Conservation (phyloP, 2,888 invertebrate species). For the Coleophora deauratella region DNA sequence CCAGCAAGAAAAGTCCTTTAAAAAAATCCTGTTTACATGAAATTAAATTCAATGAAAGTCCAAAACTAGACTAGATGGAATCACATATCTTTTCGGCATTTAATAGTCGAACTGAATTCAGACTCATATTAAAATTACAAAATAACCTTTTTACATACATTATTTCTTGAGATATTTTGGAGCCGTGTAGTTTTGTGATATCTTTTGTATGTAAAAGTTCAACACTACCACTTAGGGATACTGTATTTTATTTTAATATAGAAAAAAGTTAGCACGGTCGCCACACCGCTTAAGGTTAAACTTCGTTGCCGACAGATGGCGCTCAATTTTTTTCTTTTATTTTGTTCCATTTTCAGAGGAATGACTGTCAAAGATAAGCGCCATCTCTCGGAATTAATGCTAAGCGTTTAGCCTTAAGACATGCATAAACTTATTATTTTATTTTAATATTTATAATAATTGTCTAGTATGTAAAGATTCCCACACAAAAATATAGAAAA, state of each 20-base stretch:
- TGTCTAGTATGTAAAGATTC: conserved; percentile 33
- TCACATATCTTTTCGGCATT: too few relatives aligned
- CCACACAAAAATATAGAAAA: conserved; percentile 27
- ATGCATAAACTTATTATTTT: conserved; percentile 29
- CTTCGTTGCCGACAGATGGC: too few relatives aligned
- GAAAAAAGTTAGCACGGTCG: conserved; percentile 52
- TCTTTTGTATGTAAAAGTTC: conserved; percentile 54
- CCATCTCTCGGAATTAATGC: too few relatives aligned
- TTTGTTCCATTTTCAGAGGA: too few relatives aligned
- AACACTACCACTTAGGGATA: conserved; percentile 60
- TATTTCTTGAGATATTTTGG: conserved; percentile 15
- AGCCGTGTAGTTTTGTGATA: conserved; percentile 42
- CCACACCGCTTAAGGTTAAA: conserved; percentile 32
- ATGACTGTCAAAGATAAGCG: too few relatives aligned
- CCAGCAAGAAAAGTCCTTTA: too few relatives aligned
- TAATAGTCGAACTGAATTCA: too few relatives aligned
- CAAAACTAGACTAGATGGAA: too few relatives aligned
- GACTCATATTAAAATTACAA: too few relatives aligned
- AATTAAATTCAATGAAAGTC: too few relatives aligned
- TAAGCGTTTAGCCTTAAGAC: conserved; percentile 15
- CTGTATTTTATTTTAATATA: conserved; percentile 23
- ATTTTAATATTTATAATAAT: conserved; percentile 22
- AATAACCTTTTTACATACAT: conserved; percentile 11
- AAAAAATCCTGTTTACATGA: too few relatives aligned
- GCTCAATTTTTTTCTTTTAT: too few relatives aligned